Conservation (phyloP, 2,888 invertebrate species). For the Theristus sp. region DNA sequence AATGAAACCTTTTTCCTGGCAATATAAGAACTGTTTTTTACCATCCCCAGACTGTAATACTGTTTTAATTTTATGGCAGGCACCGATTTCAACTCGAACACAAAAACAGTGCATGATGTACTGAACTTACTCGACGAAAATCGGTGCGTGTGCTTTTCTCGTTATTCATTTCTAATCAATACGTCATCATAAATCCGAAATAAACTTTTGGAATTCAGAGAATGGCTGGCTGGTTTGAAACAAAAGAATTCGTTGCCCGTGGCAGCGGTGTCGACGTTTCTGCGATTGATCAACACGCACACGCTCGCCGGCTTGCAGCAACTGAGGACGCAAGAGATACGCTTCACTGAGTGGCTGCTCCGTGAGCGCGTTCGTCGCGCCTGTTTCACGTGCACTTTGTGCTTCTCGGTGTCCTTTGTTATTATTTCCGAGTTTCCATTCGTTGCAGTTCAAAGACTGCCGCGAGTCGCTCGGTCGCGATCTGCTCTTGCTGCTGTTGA, state of each 20-base stretch:
- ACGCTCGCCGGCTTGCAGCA: background rate
- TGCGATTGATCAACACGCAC: background rate
- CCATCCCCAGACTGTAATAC: background rate
- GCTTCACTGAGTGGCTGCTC: constrained; percentile 7
- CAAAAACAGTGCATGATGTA: background rate
- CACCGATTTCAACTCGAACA: background rate
- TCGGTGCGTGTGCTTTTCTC: too few relatives aligned
- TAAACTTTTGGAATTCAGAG: background rate
- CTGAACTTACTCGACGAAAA: background rate
- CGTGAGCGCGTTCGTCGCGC: background rate
- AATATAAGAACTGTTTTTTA: too few relatives aligned
- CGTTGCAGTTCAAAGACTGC: constrained; percentile 9
- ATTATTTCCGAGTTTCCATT: too few relatives aligned
- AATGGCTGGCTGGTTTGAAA: background rate
- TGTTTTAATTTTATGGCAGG: background rate
- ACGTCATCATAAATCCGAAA: background rate
- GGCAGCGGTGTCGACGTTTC: background rate
- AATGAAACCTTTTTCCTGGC: too few relatives aligned
- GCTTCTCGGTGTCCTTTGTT: too few relatives aligned
- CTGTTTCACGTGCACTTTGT: too few relatives aligned
- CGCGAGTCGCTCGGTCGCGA: constrained; percentile 13
- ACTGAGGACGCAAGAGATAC: background rate
- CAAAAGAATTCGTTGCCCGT: background rate
- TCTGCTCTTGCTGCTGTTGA: constrained; percentile 13
- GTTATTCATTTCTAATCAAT: too few relatives aligned